Conservation (phyloP, 2,888 invertebrate species). For the Tipula helvola region DNA sequence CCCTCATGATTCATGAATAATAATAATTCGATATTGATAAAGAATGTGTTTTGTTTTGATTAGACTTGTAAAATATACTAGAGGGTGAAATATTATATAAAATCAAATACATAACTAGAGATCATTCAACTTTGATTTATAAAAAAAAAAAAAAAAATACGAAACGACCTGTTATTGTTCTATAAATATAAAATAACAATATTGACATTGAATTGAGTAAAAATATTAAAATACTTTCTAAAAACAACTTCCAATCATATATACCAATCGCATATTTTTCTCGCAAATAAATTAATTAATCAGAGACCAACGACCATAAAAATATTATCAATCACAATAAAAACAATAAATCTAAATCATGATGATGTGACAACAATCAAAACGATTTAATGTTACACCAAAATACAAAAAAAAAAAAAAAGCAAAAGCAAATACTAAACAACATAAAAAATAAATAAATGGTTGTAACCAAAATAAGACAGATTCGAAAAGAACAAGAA, state of each 20-base stretch:
- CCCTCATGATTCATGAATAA: background rate
- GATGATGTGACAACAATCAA: background rate
- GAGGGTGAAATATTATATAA: background rate
- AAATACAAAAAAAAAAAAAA: background rate
- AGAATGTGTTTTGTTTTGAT: background rate
- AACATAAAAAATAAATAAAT: background rate
- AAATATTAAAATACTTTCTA: background rate
- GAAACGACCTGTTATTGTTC: background rate
- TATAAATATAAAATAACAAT: background rate
- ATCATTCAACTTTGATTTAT: background rate
- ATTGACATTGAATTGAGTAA: background rate
- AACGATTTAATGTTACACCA: background rate
- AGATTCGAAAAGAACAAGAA: background rate
- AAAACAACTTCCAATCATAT: background rate
- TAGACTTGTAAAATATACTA: background rate
- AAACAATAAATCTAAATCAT: conserved; percentile 4
- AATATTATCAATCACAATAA: background rate
- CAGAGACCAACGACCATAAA: background rate
- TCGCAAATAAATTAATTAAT: background rate
- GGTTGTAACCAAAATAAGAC: background rate
- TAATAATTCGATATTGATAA: background rate
- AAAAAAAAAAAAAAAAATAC: background rate
- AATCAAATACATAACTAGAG: too few species aligned
- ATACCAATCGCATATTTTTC: background rate
- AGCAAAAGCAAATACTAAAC: background rate